These are phyloP conservation scores for Acromyrmex echinatior DNA, from an alignment of 1,140 invertebrate genomes.

Conservation along the genomic window DNA sequence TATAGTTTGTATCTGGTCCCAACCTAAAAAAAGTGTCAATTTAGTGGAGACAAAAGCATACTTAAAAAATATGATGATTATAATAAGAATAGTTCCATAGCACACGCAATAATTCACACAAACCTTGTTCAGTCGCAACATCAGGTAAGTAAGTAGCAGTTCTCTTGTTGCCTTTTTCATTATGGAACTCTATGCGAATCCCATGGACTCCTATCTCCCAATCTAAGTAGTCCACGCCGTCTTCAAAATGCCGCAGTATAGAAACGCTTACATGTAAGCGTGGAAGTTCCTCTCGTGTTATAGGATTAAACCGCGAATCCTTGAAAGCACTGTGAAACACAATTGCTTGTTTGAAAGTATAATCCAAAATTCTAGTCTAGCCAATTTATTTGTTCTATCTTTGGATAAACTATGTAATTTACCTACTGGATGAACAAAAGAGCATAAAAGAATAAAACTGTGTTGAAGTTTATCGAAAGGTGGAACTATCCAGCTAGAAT, in stretches of 20 bases:
- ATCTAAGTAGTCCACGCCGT: conserved; percentile 97
- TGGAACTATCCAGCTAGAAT: neutral
- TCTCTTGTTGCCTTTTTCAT: conserved; percentile 97
- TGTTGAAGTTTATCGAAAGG: too few relatives aligned
- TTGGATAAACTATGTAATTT: too few relatives aligned
- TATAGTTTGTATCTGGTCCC: conserved; percentile 99
- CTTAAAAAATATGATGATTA: neutral
- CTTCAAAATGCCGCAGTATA: conserved; percentile 98
- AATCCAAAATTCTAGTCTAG: neutral
- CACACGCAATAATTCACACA: conserved; percentile 24
- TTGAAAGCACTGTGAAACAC: conserved; percentile 94
- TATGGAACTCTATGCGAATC: conserved; percentile 98
- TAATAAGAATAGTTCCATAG: neutral
- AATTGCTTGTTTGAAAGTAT: conserved; percentile 13
- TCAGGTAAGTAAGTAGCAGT: conserved; percentile 99
- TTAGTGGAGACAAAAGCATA: neutral
- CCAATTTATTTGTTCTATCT: neutral
- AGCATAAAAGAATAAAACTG: too few relatives aligned
- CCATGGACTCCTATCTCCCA: conserved; percentile 99
- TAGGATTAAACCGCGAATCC: conserved; percentile 99
- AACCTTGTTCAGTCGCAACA: conserved; percentile 99
- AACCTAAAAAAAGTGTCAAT: conserved; percentile 88
- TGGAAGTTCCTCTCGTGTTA: conserved; percentile 96
- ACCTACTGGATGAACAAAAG: too few relatives aligned
- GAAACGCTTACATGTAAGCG: conserved; percentile 98